These are phyloP conservation scores for Agrotis puta DNA, from an alignment of 2,888 invertebrate species.

Conservation along the genomic window DNA sequence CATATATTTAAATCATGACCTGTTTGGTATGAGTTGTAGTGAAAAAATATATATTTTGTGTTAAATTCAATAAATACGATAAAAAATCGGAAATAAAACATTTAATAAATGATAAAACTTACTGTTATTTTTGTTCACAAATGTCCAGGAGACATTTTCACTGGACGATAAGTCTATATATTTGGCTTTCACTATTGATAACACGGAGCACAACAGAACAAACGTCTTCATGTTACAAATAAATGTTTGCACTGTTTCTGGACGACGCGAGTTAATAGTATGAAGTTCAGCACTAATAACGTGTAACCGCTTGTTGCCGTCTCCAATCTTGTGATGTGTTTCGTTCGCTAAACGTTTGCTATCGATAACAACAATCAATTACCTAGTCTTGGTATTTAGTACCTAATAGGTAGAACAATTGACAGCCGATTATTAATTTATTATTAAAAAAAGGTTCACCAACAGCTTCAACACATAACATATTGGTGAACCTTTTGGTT, in stretches of 20 bases:
- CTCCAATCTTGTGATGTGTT: constrained; percentile 54
- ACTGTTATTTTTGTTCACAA: constrained; percentile 84
- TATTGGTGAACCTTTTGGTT: no score
- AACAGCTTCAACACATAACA: no score
- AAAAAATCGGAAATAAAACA: constrained; percentile 3
- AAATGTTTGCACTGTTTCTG: constrained; percentile 52
- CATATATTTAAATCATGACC: constrained; percentile 26
- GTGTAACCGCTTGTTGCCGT: constrained; percentile 9
- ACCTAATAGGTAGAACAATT: constrained; percentile 15
- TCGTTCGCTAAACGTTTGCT: constrained; percentile 22
- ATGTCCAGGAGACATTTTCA: constrained; percentile 74
- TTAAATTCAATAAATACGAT: background rate
- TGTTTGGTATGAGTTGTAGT: constrained; percentile 9
- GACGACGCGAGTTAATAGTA: constrained; percentile 24
- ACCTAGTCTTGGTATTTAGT: background rate
- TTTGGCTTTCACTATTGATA: constrained; percentile 55
- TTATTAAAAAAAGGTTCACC: no score
- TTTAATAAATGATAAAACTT: constrained; percentile 69
- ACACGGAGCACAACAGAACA: constrained; percentile 48
- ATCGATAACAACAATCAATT: constrained; percentile 59
- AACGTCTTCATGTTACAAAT: constrained; percentile 61
- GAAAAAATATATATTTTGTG: constrained; percentile 28
- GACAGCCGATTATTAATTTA: constrained; percentile 15
- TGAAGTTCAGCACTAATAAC: constrained; percentile 47
- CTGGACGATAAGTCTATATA: constrained; percentile 62